phyloP scores from a whole-genome alignment of 2,113 vertebrate species.

The Tichodroma muraria region DNA sequence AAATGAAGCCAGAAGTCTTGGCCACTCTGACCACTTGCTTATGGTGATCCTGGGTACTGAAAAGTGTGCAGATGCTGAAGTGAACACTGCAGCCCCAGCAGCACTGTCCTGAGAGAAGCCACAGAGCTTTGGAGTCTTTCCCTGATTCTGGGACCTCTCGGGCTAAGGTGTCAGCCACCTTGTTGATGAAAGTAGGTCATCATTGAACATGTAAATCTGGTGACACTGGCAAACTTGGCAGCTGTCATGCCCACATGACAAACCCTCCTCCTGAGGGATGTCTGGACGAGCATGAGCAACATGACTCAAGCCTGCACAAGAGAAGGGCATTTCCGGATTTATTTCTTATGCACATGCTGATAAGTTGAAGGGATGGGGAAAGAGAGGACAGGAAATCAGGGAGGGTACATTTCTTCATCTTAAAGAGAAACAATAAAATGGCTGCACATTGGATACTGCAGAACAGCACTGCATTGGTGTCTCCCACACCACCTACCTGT shows the following conservation, averaged over 20 bases:
- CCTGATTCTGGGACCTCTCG: background rate
- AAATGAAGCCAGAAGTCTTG: background rate
- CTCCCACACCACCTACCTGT: background rate
- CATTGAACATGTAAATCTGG: rapidly evolving
- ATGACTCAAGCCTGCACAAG: background rate
- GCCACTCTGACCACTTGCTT: background rate
- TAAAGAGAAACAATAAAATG: background rate
- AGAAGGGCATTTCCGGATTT: background rate
- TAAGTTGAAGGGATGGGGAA: background rate
- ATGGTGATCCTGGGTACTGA: background rate
- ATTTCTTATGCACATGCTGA: background rate
- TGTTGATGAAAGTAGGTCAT: background rate
- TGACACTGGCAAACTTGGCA: background rate
- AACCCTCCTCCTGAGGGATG: background rate
- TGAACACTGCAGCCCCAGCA: background rate
- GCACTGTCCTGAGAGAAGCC: background rate
- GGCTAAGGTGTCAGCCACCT: background rate
- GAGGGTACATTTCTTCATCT: background rate
- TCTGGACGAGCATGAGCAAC: background rate
- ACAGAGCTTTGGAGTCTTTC: background rate
- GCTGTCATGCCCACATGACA: background rate
- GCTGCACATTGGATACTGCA: background rate
- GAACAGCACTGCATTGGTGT: background rate
- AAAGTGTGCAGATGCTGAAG: background rate
- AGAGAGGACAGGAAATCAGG: background rate